Conservation (phyloP, 2,888 invertebrate genomes). For the Syrphus vitripennis region DNA sequence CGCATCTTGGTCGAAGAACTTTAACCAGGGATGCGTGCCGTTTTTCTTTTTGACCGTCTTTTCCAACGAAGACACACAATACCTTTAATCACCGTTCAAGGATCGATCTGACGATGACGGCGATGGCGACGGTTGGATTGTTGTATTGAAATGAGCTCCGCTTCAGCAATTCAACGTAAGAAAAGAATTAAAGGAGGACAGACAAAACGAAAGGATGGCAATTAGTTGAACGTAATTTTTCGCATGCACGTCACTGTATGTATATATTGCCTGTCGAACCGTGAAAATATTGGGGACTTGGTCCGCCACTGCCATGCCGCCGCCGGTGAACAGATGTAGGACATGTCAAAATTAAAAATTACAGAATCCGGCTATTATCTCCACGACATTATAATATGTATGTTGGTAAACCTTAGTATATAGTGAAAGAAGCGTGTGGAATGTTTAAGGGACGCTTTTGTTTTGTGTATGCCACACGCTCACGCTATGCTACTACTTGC, state of each 20-base stretch:
- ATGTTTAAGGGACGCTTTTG: constrained; percentile 34
- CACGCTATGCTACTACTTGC: constrained; percentile 14
- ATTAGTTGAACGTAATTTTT: constrained; percentile 65
- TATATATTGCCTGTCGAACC: constrained; percentile 59
- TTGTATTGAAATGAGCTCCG: constrained; percentile 14
- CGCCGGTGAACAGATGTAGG: constrained; percentile 67
- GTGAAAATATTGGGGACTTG: constrained; percentile 67
- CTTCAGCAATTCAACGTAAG: background rate
- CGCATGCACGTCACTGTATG: constrained; percentile 62
- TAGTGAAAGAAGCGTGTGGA: constrained; percentile 19
- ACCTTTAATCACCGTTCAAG: constrained; percentile 58
- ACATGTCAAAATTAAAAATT: constrained; percentile 67
- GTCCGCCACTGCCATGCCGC: too few relatives aligned
- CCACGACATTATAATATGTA: constrained; percentile 29
- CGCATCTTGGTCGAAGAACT: constrained; percentile 30
- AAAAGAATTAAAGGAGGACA: background rate
- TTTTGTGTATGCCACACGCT: constrained; percentile 11
- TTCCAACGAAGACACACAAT: background rate
- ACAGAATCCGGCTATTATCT: constrained; percentile 69
- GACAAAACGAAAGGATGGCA: constrained; percentile 65
- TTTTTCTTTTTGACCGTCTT: constrained; percentile 20
- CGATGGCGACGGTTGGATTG: too few relatives aligned
- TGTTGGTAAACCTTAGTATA: background rate
- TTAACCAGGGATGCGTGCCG: constrained; percentile 57
- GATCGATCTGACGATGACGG: constrained; percentile 35